These are phyloP conservation scores for Tadarida brasiliensis DNA, from an alignment of 2,797 vertebrate species.

Conservation along the genomic window DNA sequence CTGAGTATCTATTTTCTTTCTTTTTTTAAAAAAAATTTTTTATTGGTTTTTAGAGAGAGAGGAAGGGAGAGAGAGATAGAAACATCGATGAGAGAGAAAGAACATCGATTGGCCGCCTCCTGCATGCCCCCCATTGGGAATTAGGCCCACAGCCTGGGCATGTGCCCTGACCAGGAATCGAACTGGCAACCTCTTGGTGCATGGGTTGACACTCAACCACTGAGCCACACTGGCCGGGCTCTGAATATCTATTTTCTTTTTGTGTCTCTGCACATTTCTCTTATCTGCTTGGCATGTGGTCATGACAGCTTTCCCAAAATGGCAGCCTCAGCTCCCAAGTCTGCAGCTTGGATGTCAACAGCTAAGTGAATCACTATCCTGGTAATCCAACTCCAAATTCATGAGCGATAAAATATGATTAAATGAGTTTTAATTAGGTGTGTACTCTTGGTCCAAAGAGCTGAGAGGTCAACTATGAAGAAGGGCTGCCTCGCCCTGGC, in stretches of 20 bases:
- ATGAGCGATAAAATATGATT: neutral
- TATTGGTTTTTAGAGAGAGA: too few species aligned
- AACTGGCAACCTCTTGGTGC: too few species aligned
- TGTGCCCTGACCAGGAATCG: too few species aligned
- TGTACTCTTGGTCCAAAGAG: neutral
- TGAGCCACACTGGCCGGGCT: neutral
- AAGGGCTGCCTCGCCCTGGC: neutral
- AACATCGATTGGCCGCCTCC: too few species aligned
- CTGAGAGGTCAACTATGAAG: neutral
- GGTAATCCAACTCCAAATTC: neutral
- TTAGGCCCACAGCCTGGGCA: too few species aligned
- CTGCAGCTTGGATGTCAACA: neutral
- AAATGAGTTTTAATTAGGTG: neutral
- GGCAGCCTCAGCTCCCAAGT: neutral
- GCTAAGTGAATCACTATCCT: neutral
- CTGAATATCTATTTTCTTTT: neutral
- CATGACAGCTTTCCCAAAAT: neutral
- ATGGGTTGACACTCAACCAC: too few species aligned
- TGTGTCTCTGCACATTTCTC: neutral
- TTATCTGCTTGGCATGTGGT: neutral
- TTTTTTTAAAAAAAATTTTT: too few species aligned
- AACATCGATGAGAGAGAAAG: too few species aligned
- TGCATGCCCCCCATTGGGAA: too few species aligned
- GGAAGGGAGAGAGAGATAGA: too few species aligned
- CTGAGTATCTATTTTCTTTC: neutral